phyloP scores from a whole-genome alignment of 2,888 invertebrate genomes.

The Drosophila parthenogenetica region DNA sequence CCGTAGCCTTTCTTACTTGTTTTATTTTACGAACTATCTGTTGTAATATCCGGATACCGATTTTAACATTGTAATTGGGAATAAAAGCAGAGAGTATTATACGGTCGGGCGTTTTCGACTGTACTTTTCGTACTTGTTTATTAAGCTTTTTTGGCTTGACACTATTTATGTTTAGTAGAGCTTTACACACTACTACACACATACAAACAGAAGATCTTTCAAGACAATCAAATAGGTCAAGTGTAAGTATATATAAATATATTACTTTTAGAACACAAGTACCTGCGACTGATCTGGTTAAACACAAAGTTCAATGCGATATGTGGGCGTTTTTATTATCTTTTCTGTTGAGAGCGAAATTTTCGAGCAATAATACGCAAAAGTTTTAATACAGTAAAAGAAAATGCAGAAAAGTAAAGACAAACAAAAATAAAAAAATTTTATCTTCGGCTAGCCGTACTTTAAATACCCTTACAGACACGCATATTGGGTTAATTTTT shows the following conservation, averaged over 20 bases:
- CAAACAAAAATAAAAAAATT: no score
- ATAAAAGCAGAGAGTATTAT: no score
- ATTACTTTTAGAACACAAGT: not conserved
- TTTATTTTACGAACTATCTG: no score
- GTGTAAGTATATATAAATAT: constrained; percentile 47
- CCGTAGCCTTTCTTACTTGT: no score
- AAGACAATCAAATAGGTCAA: constrained; percentile 70
- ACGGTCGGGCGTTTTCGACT: no score
- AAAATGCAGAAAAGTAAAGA: not conserved
- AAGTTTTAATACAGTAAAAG: constrained; percentile 24
- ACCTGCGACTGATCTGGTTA: constrained; percentile 32
- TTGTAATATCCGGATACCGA: no score
- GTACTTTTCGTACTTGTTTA: no score
- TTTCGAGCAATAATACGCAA: constrained; percentile 31
- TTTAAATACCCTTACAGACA: no score
- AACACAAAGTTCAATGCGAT: constrained; percentile 57
- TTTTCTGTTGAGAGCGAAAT: constrained; percentile 8
- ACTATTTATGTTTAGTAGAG: constrained; percentile 51
- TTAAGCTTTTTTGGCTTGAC: constrained; percentile 58
- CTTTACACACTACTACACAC: constrained; percentile 19
- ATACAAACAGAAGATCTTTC: constrained; percentile 13
- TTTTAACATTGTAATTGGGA: no score
- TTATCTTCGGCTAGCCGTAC: no score
- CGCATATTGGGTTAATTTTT: no score
- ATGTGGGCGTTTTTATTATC: constrained; percentile 25